Percentiles rank a stretch among this genome's conserved stretches.
These are phyloP conservation scores for Poeciliopsis gracilis DNA, from an alignment of 2,797 vertebrate species.

Conservation along the genomic window DNA sequence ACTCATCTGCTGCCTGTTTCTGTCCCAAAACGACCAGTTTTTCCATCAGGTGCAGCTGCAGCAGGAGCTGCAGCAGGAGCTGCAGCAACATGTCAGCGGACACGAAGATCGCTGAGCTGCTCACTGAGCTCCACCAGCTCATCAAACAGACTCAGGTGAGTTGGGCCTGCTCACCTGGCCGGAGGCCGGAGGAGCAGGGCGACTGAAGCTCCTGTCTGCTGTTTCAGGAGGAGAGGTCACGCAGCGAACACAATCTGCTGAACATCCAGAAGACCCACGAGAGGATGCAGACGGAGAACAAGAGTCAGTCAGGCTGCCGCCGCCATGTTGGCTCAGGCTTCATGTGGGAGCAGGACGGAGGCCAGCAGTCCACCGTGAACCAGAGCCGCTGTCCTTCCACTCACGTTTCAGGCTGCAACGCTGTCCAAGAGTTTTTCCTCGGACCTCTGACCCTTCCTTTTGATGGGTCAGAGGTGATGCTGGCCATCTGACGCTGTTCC, in stretches of 20 bases:
- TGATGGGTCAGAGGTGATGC: background rate
- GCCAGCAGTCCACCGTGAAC: background rate
- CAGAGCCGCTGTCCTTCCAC: too few relatives aligned
- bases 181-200: background rate
- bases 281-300: conserved; percentile 95
- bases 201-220: background rate
- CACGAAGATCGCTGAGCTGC: conserved; percentile 89
- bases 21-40: too few relatives aligned
- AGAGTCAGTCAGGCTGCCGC: conserved; percentile 79
- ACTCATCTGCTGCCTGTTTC: too few relatives aligned
- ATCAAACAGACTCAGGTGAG: conserved; percentile 92
- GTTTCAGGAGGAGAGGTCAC: conserved; percentile 88
- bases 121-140: conserved; percentile 90
- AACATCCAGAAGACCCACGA: conserved; percentile 96
- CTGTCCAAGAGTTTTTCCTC: background rate
- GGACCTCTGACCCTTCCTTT: background rate
- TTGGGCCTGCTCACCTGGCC: background rate
- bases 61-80: conserved; percentile 12
- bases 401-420: background rate
- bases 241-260: conserved; percentile 93
- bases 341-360: background rate
- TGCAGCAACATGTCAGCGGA: conserved; percentile 85
- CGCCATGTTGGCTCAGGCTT: background rate
- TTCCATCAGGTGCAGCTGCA: conserved; percentile 6
- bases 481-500: background rate